phyloP scores from a whole-genome alignment of 1,140 invertebrate species.

The Achatina immaculata region DNA sequence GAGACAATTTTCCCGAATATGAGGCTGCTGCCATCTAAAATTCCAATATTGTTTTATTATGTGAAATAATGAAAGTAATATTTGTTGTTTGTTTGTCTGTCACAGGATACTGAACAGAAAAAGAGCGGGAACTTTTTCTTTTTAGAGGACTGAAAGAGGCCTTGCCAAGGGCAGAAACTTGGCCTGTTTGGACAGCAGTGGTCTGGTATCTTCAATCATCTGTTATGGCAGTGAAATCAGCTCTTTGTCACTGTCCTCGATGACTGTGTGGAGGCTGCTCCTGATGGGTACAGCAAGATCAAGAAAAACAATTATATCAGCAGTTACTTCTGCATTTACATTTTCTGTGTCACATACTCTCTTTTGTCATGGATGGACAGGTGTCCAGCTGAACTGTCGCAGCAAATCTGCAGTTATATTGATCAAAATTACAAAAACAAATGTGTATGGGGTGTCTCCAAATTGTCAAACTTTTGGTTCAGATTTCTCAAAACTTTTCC shows the following conservation, averaged over 20 bases:
- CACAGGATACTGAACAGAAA: conserved; percentile 96
- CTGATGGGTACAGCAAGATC: neutral
- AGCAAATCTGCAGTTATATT: too few relatives aligned
- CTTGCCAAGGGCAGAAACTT: conserved; percentile 39
- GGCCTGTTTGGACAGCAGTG: conserved; percentile 30
- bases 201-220: conserved; percentile 7
- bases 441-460: too few relatives aligned
- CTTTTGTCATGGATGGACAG: too few relatives aligned
- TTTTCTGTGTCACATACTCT: too few relatives aligned
- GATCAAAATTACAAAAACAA: too few relatives aligned
- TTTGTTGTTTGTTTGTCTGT: conserved; percentile 45
- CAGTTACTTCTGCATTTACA: neutral
- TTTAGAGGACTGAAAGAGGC: conserved; percentile 85
- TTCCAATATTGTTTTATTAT: neutral
- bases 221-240: neutral
- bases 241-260: neutral
- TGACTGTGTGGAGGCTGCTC: neutral
- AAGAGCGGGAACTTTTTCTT: conserved; percentile 98
- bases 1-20: conserved; percentile 42
- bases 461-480: too few relatives aligned
- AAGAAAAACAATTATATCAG: neutral
- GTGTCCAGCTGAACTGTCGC: too few relatives aligned
- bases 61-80: too few relatives aligned
- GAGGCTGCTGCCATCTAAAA: conserved; percentile 8
- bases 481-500: too few relatives aligned